Base-by-base conservation (phyloP, 2,888 invertebrate genomes). In the Pheosia gnoma region DNA sequence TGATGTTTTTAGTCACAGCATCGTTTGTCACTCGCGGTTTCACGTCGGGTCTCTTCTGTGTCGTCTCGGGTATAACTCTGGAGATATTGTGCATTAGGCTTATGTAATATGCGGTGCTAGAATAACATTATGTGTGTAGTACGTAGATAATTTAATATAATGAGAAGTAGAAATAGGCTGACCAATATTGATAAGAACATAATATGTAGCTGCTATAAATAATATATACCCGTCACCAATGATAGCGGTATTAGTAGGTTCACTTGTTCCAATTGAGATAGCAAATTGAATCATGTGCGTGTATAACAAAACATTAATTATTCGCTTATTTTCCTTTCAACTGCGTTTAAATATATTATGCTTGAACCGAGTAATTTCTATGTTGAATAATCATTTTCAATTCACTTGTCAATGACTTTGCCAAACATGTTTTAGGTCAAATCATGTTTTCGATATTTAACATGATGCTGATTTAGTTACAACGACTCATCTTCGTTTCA, bases 1-100 rank as follows among this genome's bases (percentile, higher is more conserved):
- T 74, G 65, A 81, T 77, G 70, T 77, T 81, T 85, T 87, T 91
- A 84, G 74, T 70, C 62, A 82, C 83, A 61, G 79, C 82, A 61
- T 85, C 84, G 63, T 81, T 83, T 69, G 83, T 72, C 55, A 78
- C 68, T 67, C 82, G 80, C 53, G 81, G 72, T 78, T 84, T 87
- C 74, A 75, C 75, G 62, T 76, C 79, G 43, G 80, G 70, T 75
- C 81, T 89, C 86, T 84, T 90, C 82, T 79, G 63, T 62, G 86
- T 76, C 75, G 75, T 77, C 82, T 90, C 91, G 38, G 87, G 83
- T 71, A 82, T 79, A 71, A 74, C 75, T 89, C 92, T 92, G 86
- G 66, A 86, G 88, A 82, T 84, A 76, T 79, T 79, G 86, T 88
- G 87, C 83, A 70, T 66, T 57, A 45, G 11, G n/a, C 47, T 47